phyloP scores from a whole-genome alignment of 2,888 invertebrate species.

The Opisthograptis luteolata region DNA sequence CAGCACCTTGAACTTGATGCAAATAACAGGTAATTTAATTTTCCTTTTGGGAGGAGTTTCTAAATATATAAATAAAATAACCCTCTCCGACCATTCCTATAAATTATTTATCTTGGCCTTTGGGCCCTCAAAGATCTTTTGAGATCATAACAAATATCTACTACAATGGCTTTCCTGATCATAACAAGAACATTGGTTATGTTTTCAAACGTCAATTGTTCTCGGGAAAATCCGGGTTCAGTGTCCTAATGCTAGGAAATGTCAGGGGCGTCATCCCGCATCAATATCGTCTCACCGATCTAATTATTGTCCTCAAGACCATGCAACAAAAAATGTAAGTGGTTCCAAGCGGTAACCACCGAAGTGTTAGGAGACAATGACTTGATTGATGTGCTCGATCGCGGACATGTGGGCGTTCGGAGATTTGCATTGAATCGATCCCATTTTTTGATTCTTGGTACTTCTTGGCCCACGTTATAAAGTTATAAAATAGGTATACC shows the following conservation, averaged over 20 bases:
- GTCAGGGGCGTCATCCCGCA: constrained; percentile 65
- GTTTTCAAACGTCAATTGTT: constrained; percentile 46
- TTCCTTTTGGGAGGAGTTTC: constrained; percentile 23
- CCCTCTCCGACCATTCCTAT: background rate
- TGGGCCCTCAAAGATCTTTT: background rate
- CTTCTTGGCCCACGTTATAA: constrained; percentile 58
- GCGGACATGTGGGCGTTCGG: constrained; percentile 61
- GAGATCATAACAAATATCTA: background rate
- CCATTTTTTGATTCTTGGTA: constrained; percentile 60
- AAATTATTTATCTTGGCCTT: background rate
- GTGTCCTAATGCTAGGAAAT: constrained; percentile 65
- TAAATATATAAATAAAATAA: constrained; percentile 5
- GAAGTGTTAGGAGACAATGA: constrained; percentile 56
- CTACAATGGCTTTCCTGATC: constrained; percentile 8
- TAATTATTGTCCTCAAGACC: constrained; percentile 68
- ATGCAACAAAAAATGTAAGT: constrained; percentile 66
- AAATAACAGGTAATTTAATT: constrained; percentile 44
- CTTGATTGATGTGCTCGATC: constrained; percentile 73
- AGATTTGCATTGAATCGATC: constrained; percentile 80
- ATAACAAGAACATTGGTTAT: constrained; percentile 31
- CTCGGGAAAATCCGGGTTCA: constrained; percentile 75
- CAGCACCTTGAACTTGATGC: constrained; percentile 54
- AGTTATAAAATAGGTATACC: constrained; percentile 38
- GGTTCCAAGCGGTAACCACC: constrained; percentile 43
- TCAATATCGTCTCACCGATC: constrained; percentile 64